Evolutionary conservation across 2,113 vertebrate genomes (phyloP), one percentile per base, ranked within the genome.

Genomic region (Mus pahari): DNA sequence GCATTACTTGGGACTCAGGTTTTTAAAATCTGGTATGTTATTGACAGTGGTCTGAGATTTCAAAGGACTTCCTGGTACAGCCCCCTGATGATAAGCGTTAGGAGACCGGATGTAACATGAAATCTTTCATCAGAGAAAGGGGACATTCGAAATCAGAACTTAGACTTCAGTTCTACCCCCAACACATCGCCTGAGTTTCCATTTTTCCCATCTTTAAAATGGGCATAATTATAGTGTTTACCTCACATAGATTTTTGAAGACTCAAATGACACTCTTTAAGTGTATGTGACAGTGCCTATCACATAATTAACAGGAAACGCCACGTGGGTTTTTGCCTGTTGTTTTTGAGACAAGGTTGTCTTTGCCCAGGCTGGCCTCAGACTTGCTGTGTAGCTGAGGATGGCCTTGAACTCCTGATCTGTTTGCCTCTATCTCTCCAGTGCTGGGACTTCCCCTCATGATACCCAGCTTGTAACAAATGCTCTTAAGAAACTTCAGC

Each of bases 171-270:
- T 31, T 88, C 48, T 89, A 50, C 45, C 92, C 19, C 19, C 78
- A 81, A 62, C 42, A 66, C 66, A 45, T 24, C 28, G 81, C 64
- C 83, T 22, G 13, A 93, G 53, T 14, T 64, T 87, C 88, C 19
- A 10, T 84, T 94, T 86, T 55, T 58, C 36, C n/a, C 42, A 1
- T 86, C 83, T 96, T 81, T 90, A 36, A 92, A 88, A 88, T 66
- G 70, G 26, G 64, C 26, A 7, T 48, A 24, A 48, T 78, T 50
- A 82, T 24, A 64, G 7, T 45, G 31, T 17, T 17, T 60, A 17
- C 31, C 19, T 74, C 62, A 9, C 20, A 0, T 66, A 24, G 42
- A 53, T 89, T 13, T 64, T 39, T 64, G 90, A 68, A 89, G 19
- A 64, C n/a, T 75, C 36, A 55, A 78, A 86, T 70, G 87, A 87